Percentiles rank a stretch among this genome's conserved stretches.
Evolutionary conservation across 1,140 invertebrate species (phyloP).

Genomic region (Dreissena polymorpha): DNA sequence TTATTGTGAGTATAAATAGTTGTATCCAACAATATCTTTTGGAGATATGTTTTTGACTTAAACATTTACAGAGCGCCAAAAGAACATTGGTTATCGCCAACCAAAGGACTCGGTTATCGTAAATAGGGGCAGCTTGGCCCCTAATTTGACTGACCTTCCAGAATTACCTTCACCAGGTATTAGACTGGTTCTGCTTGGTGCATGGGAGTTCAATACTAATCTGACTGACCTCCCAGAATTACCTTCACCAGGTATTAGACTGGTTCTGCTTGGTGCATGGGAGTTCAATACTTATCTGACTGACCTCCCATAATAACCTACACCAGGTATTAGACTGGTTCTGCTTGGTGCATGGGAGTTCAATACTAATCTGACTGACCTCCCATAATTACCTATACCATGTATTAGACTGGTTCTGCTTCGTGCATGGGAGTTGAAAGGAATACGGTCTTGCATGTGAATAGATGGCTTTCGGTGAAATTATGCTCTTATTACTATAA

Average conservation of each 20-base stretch:
- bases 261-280: too few relatives aligned
- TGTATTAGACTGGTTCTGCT: slow-evolving; percentile 3
- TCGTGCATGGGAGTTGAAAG: too few relatives aligned
- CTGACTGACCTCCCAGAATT: slow-evolving; percentile 39
- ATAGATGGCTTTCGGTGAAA: too few relatives aligned
- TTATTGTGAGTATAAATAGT: too few relatives aligned
- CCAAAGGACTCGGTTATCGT: slow-evolving; percentile 49
- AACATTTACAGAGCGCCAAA: slow-evolving; percentile 78
- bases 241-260: slow-evolving; percentile 33
- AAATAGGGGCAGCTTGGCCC: slow-evolving; percentile 44
- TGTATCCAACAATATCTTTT: too few relatives aligned
- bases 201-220: slow-evolving; percentile 14
- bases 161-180: slow-evolving; percentile 41
- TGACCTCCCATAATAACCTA: slow-evolving; percentile 29
- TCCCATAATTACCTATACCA: slow-evolving; percentile 36
- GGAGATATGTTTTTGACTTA: slow-evolving; percentile 75
- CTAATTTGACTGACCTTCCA: slow-evolving; percentile 45
- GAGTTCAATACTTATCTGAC: slow-evolving; percentile 51
- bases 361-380: slow-evolving; percentile 46
- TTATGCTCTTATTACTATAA: too few relatives aligned
- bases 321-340: slow-evolving; percentile 24
- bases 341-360: too few relatives aligned
- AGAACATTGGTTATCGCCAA: slow-evolving; percentile 37
- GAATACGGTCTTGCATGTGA: too few relatives aligned
- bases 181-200: not conserved